Evolutionary conservation across 2,113 vertebrate species (phyloP), one percentile per base, ranked within the genome.

Genomic region (Eclectus roratus): DNA sequence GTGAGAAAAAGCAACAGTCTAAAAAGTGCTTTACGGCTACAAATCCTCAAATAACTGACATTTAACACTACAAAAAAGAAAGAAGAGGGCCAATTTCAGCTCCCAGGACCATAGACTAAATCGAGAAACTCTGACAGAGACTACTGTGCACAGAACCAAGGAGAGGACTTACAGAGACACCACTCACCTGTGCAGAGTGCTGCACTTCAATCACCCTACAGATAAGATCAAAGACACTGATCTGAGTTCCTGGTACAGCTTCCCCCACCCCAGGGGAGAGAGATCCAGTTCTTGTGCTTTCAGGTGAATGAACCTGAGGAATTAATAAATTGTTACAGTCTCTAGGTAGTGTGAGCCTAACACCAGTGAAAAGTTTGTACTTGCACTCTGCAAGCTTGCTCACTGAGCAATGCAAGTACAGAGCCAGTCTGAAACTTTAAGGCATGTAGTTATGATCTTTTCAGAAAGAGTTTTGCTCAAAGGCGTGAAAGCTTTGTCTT

Each of bases 1-100:
- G 68, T 28, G 65, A 87, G 80, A 71, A 83, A 94, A 96, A 86
- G 19, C 53, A 92, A 76, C 31, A 71, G 33, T 65, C 43, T 81
- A 52, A 80, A 74, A 90, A 85, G 64, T 21, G 10, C 10, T 17
- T 91, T 94, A 35, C 0, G 5, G 76, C 56, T 91, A 60, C 39
- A 91, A 70, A 85, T 80, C 64, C 66, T 77, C 66, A 89, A 94
- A 69, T 77, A 96, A 88, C 68, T 85, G 82, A 58, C 71, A 84
- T 74, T 90, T 74, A 91, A 64, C 72, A 74, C 13, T n/a, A 79
- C 33, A 10, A 31, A 74, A 82, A 85, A 64, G 39, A 71, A 88
- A 83, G 49, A 77, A 68, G 20, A 68, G 43, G 50, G 33, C 8
- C 28, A 73, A 31, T 88, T 93, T 85, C 85, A 74, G 16, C 68